phyloP scores from a whole-genome alignment of 2,888 invertebrate species.

The Lathronympha strigana region DNA sequence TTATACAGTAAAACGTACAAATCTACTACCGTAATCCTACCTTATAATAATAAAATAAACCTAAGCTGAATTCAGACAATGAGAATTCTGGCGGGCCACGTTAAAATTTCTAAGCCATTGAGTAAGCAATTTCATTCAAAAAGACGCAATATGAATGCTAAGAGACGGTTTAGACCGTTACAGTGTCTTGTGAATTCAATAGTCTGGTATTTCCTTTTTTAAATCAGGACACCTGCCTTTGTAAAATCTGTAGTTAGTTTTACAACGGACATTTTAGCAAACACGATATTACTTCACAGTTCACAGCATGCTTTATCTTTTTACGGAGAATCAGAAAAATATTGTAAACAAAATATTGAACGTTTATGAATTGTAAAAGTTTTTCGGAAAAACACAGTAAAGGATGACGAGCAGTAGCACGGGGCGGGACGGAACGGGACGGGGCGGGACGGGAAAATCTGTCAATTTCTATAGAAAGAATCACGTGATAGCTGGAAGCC shows the following conservation, averaged over 20 bases:
- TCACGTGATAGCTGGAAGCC: too few species aligned
- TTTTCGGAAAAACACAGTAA: too few species aligned
- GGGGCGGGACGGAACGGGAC: too few species aligned
- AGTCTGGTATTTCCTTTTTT: slow-evolving; percentile 1
- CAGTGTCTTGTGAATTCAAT: slow-evolving; percentile 12
- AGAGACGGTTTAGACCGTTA: slow-evolving; percentile 1
- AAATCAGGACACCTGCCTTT: slow-evolving; percentile 2
- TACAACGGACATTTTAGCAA: too few species aligned
- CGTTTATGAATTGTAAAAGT: too few species aligned
- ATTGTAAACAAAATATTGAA: too few species aligned
- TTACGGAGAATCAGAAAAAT: too few species aligned
- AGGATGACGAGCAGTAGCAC: too few species aligned
- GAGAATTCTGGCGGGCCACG: slow-evolving; percentile 24
- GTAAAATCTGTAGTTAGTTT: background rate
- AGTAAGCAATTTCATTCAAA: slow-evolving; percentile 40
- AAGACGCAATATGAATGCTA: slow-evolving; percentile 37
- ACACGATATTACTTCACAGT: too few species aligned
- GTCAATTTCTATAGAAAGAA: too few species aligned
- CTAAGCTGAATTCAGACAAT: slow-evolving; percentile 19
- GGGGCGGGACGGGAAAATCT: too few species aligned
- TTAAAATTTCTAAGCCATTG: slow-evolving; percentile 37
- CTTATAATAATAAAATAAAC: background rate
- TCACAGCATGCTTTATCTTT: too few species aligned
- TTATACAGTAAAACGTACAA: background rate
- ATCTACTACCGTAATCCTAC: background rate